Evolutionary conservation across 2,888 invertebrate genomes (phyloP), one percentile per base, ranked within the genome.

Genomic region (Syrista parreyssii): DNA sequence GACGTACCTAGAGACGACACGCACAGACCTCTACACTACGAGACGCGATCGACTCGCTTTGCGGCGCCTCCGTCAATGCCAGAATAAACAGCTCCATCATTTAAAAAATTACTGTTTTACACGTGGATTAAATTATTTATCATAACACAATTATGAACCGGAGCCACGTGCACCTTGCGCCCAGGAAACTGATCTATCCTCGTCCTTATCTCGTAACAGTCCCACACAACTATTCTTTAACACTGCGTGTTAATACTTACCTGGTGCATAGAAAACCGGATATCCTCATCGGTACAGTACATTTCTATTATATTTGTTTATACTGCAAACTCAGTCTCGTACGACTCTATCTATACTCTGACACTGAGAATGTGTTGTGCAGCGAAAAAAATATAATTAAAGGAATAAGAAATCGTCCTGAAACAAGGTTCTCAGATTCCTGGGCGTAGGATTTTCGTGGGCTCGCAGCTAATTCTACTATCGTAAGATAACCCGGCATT

Each of bases 1-100:
- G 91, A 91, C 78, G 91, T 87, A 87, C 89, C 89, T 89, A 83
- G 75, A 79, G 81, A 77, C 72, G n/a, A 73, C 76, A 75, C 76
- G n/a, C 75, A 80, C 73, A 40, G 40, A 76, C 75, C 82, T 79
- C 76, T 82, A 76, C 78, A 78, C 79, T 81, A 79, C 77, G 75
- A 78, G 71, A 75, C 75, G 78, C 75, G 78, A 78, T 78, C 78
- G 75, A 78, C 78, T 78, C 75, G 55, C 75, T 75, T 78, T 75
- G 72, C 31, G 77, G 77, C 71, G 72, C 31, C 72, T 78, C 75
- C 75, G 75, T 68, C 68, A 85, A 86, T 86, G 87, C 88, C 86
- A 87, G 85, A 87, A 88, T 85, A 88, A 88, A 88, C 84, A 88
- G 87, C 79, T 85, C 75, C 32, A 33, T 55, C 68, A 15, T 32